Base-by-base conservation (phyloP, 1,140 invertebrate genomes). In the Cotesia glomerata region DNA sequence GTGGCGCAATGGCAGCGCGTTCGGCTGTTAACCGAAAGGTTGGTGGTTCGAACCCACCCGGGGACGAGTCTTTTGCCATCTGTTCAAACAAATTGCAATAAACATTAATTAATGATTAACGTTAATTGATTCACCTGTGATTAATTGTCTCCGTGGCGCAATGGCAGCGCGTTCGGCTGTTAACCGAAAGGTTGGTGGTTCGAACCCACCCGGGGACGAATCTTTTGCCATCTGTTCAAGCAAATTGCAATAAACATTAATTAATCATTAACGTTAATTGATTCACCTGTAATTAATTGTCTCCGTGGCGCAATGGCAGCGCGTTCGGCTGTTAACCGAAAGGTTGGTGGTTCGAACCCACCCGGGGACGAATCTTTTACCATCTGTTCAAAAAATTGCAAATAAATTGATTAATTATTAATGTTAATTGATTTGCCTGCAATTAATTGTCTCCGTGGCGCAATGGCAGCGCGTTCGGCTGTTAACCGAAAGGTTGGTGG, bases 131-230 rank as follows among this genome's bases (percentile, higher is more conserved):
- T 4, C 2, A 5, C 0, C 39, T 2, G 39, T 39, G 2, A 39
- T 39, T 39, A 39, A 39, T 11, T 26, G 5, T 39, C 39, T 39
- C 7, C 39, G 3, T 39, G 7, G 1, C 4, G 39, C 39, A 39
- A 39, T 39, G 39, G 39, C 39, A 93, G 92, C 92, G 92, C 92
- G 92, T 93, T 92, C 91, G 92, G 91, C 92, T 93, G 92, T 93
- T 93, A 93, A 93, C 92, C 92, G 91, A 92, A 93, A 93, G 92
- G 92, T 93, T 92, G 92, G 91, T 93, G 91, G 92, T 93, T 93
- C 92, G 90, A 93, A 90, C 89, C 92, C 92, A 93, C 92, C 92
- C 91, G 91, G 92, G 91, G 91, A 92, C 92, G 92, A 39, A 2
- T 5, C 5, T 39, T 39, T 39, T 39, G 36, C 39, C 7, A 11